phyloP scores from a whole-genome alignment of 2,797 vertebrate species.

The Ceryle rudis region DNA sequence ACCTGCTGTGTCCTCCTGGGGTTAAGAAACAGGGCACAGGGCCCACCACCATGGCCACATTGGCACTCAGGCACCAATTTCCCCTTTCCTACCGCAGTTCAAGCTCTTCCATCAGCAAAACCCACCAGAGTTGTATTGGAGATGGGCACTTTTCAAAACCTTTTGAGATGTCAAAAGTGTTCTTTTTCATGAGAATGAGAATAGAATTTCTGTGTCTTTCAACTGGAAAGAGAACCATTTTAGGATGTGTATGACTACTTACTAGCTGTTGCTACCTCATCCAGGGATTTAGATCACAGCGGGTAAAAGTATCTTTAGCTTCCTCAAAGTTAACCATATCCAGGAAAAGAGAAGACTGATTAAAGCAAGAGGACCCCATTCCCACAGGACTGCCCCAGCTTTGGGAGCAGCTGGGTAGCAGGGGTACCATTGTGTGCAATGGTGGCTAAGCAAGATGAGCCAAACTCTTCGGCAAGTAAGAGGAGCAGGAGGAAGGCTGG shows the following conservation, averaged over 20 bases:
- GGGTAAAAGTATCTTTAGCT: neutral
- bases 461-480: conserved; percentile 20
- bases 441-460: conserved; percentile 18
- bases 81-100: neutral
- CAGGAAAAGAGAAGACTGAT: neutral
- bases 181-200: neutral
- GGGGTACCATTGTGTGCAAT: neutral
- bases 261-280: neutral
- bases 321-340: neutral
- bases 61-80: neutral
- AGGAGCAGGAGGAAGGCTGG: neutral
- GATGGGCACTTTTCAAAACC: neutral
- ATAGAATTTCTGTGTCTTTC: neutral
- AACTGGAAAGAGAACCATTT: neutral
- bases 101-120: neutral
- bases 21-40: neutral
- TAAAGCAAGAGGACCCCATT: neutral
- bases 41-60: neutral
- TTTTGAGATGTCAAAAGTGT: neutral
- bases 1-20: neutral
- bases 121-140: neutral
- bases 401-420: neutral
- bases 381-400: neutral
- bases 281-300: neutral
- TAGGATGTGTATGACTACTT: neutral